These are phyloP conservation scores for Zaprionus nigranus DNA, from an alignment of 1,140 invertebrate species.

Conservation along the genomic window DNA sequence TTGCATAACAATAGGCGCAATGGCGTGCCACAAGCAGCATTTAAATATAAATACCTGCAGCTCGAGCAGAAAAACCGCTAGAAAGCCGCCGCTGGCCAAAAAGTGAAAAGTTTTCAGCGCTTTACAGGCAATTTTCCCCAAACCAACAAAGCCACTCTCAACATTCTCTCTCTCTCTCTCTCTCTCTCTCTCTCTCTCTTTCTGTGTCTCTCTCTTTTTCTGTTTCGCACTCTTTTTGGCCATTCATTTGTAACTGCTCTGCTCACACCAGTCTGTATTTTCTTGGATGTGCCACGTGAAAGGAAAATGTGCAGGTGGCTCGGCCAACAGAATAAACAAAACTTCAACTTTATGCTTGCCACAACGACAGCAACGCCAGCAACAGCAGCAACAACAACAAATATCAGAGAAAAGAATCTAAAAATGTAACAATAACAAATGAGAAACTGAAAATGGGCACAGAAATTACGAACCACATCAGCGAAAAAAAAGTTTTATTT, in stretches of 20 bases:
- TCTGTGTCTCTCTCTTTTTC: background rate
- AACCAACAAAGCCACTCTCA: background rate
- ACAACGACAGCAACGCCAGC: slow-evolving; percentile 36
- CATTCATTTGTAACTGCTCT: slow-evolving; percentile 16
- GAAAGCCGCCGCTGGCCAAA: slow-evolving; percentile 51
- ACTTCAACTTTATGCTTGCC: slow-evolving; percentile 73
- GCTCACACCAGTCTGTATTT: slow-evolving; percentile 13
- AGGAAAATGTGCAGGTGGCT: slow-evolving; percentile 80
- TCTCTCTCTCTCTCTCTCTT: background rate
- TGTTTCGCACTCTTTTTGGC: background rate
- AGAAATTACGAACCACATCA: slow-evolving; percentile 47
- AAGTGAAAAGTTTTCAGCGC: slow-evolving; percentile 71
- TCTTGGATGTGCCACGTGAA: slow-evolving; percentile 64
- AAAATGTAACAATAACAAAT: slow-evolving; percentile 76
- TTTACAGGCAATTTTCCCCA: slow-evolving; percentile 63
- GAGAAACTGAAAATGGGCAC: slow-evolving; percentile 61
- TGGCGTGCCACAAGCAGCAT: slow-evolving; percentile 74
- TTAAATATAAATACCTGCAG: slow-evolving; percentile 81
- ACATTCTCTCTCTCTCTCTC: background rate
- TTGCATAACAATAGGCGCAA: slow-evolving; percentile 81
- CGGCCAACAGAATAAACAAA: slow-evolving; percentile 67
- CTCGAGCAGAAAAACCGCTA: slow-evolving; percentile 55
- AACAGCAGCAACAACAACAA: slow-evolving; percentile 7
- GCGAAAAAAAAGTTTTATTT: slow-evolving; percentile 60
- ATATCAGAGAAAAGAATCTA: slow-evolving; percentile 60